phyloP scores from a whole-genome alignment of 2,888 invertebrate species.

The Apotomis betuletana region DNA sequence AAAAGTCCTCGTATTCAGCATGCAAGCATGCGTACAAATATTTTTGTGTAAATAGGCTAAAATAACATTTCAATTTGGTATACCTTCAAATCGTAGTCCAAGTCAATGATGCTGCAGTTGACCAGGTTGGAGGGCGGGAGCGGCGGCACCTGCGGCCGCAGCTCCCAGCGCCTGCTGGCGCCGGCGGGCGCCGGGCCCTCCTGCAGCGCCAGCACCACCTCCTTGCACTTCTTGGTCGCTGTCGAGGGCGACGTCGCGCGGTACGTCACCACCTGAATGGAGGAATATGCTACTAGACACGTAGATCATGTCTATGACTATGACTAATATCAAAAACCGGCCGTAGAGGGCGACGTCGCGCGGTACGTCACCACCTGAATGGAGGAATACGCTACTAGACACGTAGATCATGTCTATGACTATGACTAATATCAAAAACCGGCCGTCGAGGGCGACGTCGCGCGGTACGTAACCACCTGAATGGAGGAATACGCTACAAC shows the following conservation, averaged over 20 bases:
- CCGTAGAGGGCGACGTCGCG: no score
- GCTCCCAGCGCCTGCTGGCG: slow-evolving; percentile 85
- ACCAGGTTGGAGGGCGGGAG: slow-evolving; percentile 90
- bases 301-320: no score
- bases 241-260: slow-evolving; percentile 85
- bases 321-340: no score
- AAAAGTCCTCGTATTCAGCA: no score
- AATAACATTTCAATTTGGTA: no score
- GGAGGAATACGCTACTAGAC: neutral
- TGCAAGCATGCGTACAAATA: no score
- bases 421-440: no score
- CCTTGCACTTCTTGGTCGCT: slow-evolving; percentile 83
- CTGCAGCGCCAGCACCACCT: slow-evolving; percentile 85
- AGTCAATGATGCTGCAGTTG: slow-evolving; percentile 89
- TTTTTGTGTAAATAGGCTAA: no score
- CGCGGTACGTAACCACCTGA: no score
- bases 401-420: no score
- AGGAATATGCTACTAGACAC: neutral
- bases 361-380: slow-evolving; percentile 82
- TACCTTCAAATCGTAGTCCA: slow-evolving; percentile 89
- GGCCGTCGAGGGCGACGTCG: no score
- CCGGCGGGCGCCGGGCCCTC: slow-evolving; percentile 86
- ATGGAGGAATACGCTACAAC: no score
- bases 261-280: slow-evolving; percentile 83
- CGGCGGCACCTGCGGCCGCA: slow-evolving; percentile 87